Conservation (phyloP, 2,797 vertebrate species). For the Vespertilio murinus region DNA sequence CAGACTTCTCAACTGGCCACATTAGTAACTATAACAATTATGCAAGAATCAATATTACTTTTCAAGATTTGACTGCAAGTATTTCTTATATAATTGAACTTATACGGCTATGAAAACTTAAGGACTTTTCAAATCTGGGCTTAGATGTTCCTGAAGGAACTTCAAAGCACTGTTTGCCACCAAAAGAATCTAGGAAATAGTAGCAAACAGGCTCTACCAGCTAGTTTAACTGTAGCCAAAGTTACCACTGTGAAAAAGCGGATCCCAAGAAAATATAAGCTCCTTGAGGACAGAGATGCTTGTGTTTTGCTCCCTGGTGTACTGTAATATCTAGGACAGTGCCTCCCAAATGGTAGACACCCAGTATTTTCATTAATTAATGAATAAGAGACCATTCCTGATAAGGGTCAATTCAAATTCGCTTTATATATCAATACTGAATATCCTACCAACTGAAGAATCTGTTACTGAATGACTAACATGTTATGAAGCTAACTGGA, state of each 20-base stretch:
- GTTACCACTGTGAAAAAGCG: background rate
- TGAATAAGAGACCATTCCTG: background rate
- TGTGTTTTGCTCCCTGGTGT: background rate
- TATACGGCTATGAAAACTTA: background rate
- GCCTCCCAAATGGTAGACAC: background rate
- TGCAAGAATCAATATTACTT: background rate
- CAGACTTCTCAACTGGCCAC: background rate
- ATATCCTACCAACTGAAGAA: background rate
- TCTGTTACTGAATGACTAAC: background rate
- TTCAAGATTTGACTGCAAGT: background rate
- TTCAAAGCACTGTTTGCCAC: background rate
- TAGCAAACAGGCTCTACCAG: background rate
- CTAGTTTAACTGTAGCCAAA: background rate
- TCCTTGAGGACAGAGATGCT: background rate
- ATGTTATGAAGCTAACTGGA: background rate
- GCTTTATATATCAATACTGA: background rate
- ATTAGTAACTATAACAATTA: background rate
- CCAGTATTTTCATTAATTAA: background rate
- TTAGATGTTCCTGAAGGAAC: background rate
- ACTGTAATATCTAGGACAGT: background rate
- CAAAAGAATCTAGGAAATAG: background rate
- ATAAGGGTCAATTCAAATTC: background rate
- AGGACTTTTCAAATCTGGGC: slow-evolving; percentile 3
- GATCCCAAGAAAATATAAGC: background rate
- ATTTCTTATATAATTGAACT: slow-evolving; percentile 4